Conservation (phyloP, 2,888 invertebrate genomes). For the Drosophila ustulata region DNA sequence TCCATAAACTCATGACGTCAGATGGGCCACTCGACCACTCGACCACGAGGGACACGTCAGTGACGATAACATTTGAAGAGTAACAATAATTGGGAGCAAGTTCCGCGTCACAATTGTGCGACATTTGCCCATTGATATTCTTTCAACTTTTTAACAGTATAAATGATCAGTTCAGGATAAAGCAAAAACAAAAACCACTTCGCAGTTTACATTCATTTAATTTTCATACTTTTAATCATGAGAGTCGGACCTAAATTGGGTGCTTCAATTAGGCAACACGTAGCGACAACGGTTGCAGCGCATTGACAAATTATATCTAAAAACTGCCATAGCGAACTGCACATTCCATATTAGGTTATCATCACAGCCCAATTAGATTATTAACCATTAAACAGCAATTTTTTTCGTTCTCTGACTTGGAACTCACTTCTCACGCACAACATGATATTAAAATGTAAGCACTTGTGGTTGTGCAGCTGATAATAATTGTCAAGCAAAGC, state of each 20-base stretch:
- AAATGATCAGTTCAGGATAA: conserved; percentile 15
- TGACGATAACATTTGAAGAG: not conserved
- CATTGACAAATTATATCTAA: conserved; percentile 29
- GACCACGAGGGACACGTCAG: conserved; percentile 62
- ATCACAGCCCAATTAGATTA: conserved; percentile 31
- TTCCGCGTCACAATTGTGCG: conserved; percentile 25
- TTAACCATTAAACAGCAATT: conserved; percentile 33
- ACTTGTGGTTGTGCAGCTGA: conserved; percentile 25
- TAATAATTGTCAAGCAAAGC: not conserved
- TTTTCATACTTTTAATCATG: conserved; percentile 3
- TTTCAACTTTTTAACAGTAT: conserved; percentile 30
- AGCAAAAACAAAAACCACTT: conserved; percentile 1
- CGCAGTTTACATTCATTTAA: conserved; percentile 41
- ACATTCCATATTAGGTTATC: conserved; percentile 12
- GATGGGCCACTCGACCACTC: no score
- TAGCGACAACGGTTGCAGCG: conserved; percentile 17
- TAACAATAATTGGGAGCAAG: conserved; percentile 35
- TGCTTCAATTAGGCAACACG: conserved; percentile 49
- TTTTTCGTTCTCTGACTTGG: conserved; percentile 21
- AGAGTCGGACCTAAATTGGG: conserved; percentile 31
- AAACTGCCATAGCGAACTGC: conserved; percentile 29
- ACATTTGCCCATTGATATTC: conserved; percentile 39
- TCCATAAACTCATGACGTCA: conserved; percentile 49
- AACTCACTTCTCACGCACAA: conserved; percentile 17
- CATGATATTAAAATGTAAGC: conserved; percentile 16